phyloP scores from a whole-genome alignment of 2,113 vertebrate genomes.

The Prolemur simus region DNA sequence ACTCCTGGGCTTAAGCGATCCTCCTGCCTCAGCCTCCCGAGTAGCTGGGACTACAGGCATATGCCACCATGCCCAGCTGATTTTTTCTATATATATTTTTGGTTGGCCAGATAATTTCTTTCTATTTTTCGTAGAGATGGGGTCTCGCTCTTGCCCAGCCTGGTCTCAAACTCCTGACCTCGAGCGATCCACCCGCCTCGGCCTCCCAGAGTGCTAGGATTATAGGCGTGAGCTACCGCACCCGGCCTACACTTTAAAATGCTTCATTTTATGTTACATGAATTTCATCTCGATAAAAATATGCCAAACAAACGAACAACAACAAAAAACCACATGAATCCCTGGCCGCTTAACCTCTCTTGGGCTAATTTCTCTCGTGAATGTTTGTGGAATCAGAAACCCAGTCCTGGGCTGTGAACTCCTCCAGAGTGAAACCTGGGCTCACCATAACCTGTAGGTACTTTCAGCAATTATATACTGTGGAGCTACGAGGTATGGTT shows the following conservation, averaged over 20 bases:
- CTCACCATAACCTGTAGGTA: background rate
- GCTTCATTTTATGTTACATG: background rate
- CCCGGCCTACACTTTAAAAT: background rate
- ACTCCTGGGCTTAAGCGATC: too few relatives aligned
- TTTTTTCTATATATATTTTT: too few relatives aligned
- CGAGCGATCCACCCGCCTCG: too few relatives aligned
- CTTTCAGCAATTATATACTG: background rate
- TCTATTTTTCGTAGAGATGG: too few relatives aligned
- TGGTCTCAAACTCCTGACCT: too few relatives aligned
- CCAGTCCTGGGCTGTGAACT: background rate
- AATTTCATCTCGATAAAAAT: conserved; percentile 4
- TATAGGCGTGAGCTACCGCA: too few relatives aligned
- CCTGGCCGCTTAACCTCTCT: background rate
- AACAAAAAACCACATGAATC: background rate
- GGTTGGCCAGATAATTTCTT: too few relatives aligned
- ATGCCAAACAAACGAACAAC: background rate
- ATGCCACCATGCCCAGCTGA: too few relatives aligned
- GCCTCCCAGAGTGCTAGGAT: too few relatives aligned
- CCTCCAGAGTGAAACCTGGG: background rate
- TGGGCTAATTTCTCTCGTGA: background rate
- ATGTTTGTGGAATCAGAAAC: background rate
- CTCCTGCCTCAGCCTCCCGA: too few relatives aligned
- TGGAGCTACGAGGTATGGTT: background rate
- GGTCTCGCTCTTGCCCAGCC: too few relatives aligned
- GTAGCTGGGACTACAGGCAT: too few relatives aligned